Base-by-base conservation (phyloP, 2,113 vertebrate genomes). In the Miniopterus natalensis region DNA sequence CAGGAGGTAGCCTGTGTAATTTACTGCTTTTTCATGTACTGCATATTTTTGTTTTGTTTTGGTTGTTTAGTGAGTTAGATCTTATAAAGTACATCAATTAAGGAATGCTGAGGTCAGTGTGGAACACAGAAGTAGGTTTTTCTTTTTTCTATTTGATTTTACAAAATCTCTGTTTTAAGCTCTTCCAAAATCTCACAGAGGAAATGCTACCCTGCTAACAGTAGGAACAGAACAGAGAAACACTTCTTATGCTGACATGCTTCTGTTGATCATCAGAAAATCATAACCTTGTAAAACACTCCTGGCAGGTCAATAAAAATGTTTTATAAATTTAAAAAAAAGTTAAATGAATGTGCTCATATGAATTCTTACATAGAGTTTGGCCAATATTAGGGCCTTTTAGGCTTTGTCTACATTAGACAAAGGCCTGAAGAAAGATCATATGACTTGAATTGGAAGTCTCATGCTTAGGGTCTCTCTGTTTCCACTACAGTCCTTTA, bases 121-220 rank as follows among this genome's bases (percentile, higher is more conserved):
- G 25, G 77, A 97, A 98, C 86, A 53, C 77, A 97, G 84, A 74
- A 95, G 59, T 83, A 93, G 3, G 84, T 97, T 59, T 80, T 59
- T 42, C 6, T 97, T 97, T 89, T 18, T 65, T 57, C 97, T 75
- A 36, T 96, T 92, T 15, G 88, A 94, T 18, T 66, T 59, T 42
- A 93, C 6, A 83, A 97, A 96, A 98, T 95, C 86, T 86, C 88
- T 97, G 66, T 94, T 91, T 97, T 96, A 97, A 96, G 55, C 74
- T 97, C 55, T 84, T 88, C 97, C 95, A 97, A 97, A 97, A 90
- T n/a, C 75, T 98, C 31, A 89, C 0, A 4, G 88, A 61, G 42
- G 7, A 92, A 95, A 91, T 29, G 0, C 36, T 40, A n/a, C 29
- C 84, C 59, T 88, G 23, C 74, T 90, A 95, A 93, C 68, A 63